phyloP scores from a whole-genome alignment of 1,140 invertebrate species.

The Pemphigus obesinymphae region DNA sequence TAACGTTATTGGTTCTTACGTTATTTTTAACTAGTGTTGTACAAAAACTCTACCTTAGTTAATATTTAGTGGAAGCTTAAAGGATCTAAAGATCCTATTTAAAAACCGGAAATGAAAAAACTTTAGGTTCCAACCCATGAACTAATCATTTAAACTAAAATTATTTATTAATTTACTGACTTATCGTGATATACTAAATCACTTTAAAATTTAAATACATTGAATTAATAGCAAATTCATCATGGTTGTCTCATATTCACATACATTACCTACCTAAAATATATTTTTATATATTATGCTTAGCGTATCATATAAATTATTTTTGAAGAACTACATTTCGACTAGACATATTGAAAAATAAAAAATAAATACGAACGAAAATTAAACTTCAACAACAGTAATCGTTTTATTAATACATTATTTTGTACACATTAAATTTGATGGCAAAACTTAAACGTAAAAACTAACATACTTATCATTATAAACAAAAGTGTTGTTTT shows the following conservation, averaged over 20 bases:
- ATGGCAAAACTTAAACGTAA: slow-evolving; percentile 7
- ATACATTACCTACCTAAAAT: neutral
- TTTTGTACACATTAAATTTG: slow-evolving; percentile 24
- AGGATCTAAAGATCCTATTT: no score
- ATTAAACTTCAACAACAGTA: slow-evolving; percentile 13
- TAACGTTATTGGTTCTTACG: no score
- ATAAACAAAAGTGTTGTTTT: neutral
- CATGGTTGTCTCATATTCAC: neutral
- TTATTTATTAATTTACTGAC: no score
- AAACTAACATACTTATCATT: slow-evolving; percentile 6
- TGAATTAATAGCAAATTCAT: no score
- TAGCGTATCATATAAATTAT: neutral
- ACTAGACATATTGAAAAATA: neutral
- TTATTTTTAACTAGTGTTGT: no score
- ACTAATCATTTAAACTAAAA: no score
- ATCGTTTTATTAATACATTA: slow-evolving; percentile 38
- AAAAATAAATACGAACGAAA: neutral
- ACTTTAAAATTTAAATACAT: no score
- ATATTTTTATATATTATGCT: neutral
- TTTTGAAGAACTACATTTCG: neutral
- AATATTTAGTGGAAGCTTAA: no score
- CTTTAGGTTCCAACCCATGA: no score
- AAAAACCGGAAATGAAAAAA: no score
- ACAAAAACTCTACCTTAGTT: no score
- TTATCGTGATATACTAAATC: no score